Evolutionary conservation across 2,113 vertebrate genomes (phyloP), one percentile per base, ranked within the genome.

Genomic region (Cervus canadensis): DNA sequence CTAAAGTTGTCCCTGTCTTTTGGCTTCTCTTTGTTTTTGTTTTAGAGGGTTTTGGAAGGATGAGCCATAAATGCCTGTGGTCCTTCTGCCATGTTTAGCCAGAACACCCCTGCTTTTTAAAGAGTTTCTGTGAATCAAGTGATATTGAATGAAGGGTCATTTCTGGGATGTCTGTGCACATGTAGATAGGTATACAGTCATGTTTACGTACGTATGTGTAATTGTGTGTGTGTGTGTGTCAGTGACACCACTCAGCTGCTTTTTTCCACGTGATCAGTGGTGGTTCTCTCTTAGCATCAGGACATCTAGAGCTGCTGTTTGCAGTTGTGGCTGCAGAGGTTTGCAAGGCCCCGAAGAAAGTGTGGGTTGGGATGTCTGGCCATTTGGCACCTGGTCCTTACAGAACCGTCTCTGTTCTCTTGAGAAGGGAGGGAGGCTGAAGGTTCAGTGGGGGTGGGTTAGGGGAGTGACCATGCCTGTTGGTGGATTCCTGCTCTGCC

Each of bases 171-270:
- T 2, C 33, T 62, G 23, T 15, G 43, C 17, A 3, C 2, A 0
- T 33, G 0, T 25, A 7, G 60, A 9, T 16, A 25, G 19, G 7
- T 12, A 11, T 21, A 16, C 43, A 36, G 85, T 12, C 52, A 2
- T 7, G 3, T 62, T n/a, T 12, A 4, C 13, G 6, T 7, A 1
- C 2, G 0, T 0, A 0, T 0, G 10, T 67, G 50, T n/a, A 4
- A 3, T 17, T 21, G 10, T 43, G 33, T 19, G 6, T 52, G 28
- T 26, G 21, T 30, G 3, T 74, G 0, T 8, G 36, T 82, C 6
- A 6, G 8, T 25, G 33, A 8, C 7, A 11, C 19, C 6, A 1
- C 52, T 52, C 10, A 2, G 30, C 76, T 25, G 45, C 40, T 10
- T 17, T 43, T 25, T 28, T 9, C 17, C 67, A 40, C 2, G 0